Evolutionary conservation across 2,888 invertebrate genomes (phyloP), one percentile per base, ranked within the genome.

Genomic region (Emmelina monodactyla): DNA sequence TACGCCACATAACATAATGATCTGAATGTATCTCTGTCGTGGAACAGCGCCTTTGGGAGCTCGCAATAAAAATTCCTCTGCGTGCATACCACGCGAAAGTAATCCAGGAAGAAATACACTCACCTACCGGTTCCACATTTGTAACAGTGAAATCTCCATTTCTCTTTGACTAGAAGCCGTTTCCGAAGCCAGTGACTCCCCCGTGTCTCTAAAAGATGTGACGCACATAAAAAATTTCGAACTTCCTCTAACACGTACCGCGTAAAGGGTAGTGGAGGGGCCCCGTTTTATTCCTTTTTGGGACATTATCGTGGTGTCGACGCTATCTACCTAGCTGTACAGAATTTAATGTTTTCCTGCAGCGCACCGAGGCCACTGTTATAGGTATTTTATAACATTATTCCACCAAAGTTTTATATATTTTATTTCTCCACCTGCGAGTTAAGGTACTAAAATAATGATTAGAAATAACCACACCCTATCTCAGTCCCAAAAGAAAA

Each of bases 101-200:
- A 76, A 73, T 75, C 71, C 70, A 53, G 55, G 66, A 70, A 73
- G 70, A 75, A 67, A 75, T 75, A 73, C 68, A 65, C 60, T 66
- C 52, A 62, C 65, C 64, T 66, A 68, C 69, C 58, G 64, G 63
- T 71, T 66, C 58, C 68, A 71, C 72, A 75, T 76, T 76, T 73
- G 73, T 75, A 73, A 71, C 75, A 58, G 62, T 56, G 58, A 73
- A 75, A 76, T 75, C 72, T 73, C 72, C 72, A 76, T 76, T 73
- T 75, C 71, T 68, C 73, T 75, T 75, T 76, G 73, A 73, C 68
- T 71, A 58, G 58, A 62, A 68, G 72, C 64, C 75, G 68, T 72
- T 73, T 63, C 63, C 61, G 64, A 66, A 66, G 70, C 67, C 70
- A 66, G 60, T 49, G 60, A 51, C 60, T 72, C 75, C 71, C 75